These are phyloP conservation scores for Recurvirostra avosetta DNA, from an alignment of 2,113 vertebrate species.

Conservation along the genomic window DNA sequence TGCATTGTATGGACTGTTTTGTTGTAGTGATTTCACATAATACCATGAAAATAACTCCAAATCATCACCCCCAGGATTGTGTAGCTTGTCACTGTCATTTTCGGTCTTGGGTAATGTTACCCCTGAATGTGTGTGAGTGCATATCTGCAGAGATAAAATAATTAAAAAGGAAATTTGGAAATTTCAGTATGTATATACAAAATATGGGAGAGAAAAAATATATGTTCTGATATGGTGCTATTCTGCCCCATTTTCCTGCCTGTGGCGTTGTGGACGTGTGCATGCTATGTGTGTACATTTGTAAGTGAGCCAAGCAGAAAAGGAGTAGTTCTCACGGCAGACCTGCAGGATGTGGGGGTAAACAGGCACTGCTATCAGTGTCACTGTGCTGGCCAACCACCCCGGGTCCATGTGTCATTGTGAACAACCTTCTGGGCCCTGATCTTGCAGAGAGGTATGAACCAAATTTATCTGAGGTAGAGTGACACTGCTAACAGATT, in stretches of 20 bases:
- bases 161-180: not conserved
- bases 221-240: not conserved
- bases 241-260: not conserved
- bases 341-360: too few relatives aligned
- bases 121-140: not conserved
- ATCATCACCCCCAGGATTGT: not conserved
- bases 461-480: not conserved
- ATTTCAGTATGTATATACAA: not conserved
- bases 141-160: not conserved
- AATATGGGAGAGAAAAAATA: not conserved
- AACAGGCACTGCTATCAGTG: not conserved
- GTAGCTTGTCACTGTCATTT: not conserved
- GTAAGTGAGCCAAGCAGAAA: not conserved
- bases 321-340: not conserved
- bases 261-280: not conserved
- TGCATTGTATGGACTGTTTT: slow-evolving; percentile 16
- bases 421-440: not conserved
- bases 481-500: not conserved
- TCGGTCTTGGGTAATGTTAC: not conserved
- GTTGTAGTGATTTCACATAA: not conserved
- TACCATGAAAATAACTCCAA: not conserved
- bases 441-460: not conserved
- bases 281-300: not conserved
- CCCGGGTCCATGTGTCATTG: not conserved
- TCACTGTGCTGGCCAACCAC: not conserved